Evolutionary conservation across 2,797 vertebrate species (phyloP).

Genomic region (Diceros bicornis): DNA sequence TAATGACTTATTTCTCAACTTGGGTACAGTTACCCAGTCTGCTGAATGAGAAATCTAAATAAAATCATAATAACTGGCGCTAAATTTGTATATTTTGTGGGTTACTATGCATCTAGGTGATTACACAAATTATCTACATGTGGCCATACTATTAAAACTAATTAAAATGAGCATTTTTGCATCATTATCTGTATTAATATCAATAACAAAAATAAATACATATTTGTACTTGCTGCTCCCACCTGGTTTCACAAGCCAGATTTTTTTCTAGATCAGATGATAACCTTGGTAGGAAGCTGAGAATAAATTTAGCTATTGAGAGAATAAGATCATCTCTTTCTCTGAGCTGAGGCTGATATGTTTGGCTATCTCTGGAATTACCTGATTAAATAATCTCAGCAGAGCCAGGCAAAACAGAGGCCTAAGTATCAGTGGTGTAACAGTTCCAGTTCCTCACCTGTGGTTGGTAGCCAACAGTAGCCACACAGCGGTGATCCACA

Average conservation of each 20-base stretch:
- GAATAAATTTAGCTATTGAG: neutral
- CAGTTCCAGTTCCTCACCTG: conserved; percentile 90
- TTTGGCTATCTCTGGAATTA: conserved; percentile 42
- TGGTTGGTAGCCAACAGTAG: conserved; percentile 96
- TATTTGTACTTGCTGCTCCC: neutral
- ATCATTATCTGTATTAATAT: conserved; percentile 26
- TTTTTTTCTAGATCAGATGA: conserved; percentile 50
- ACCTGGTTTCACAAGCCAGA: neutral
- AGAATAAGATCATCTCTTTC: conserved; percentile 45
- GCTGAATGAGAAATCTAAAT: neutral
- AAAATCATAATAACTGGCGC: neutral
- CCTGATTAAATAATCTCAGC: neutral
- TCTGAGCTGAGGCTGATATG: neutral
- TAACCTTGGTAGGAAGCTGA: neutral
- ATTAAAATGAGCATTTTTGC: conserved; percentile 21
- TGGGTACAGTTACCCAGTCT: neutral
- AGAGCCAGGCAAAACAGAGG: neutral
- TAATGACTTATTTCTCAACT: neutral
- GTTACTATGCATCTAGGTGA: conserved; percentile 1
- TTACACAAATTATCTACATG: conserved; percentile 9
- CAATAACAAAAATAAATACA: conserved; percentile 26
- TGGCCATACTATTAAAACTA: neutral
- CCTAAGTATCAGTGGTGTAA: neutral
- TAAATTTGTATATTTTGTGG: conserved; percentile 33
- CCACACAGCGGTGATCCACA: conserved; percentile 96